Conservation (phyloP, 2,888 invertebrate species). For the Plagodis pulveraria region DNA sequence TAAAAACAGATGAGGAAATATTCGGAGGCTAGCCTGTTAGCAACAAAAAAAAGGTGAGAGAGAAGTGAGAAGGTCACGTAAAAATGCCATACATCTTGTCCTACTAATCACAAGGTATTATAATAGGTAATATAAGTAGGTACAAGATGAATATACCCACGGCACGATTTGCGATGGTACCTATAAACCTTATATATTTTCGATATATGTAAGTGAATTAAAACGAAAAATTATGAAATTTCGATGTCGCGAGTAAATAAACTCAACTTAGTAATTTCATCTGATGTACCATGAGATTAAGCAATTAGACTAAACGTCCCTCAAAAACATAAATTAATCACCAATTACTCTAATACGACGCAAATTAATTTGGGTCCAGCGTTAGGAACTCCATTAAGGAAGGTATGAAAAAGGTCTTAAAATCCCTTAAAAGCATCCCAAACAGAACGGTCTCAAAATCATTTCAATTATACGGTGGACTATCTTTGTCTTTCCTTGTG, state of each 20-base stretch:
- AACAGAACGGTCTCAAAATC: conserved; percentile 50
- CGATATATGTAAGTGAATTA: background rate
- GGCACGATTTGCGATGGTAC: too few species aligned
- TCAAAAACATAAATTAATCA: conserved; percentile 35
- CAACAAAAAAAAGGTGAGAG: too few species aligned
- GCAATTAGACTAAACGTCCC: conserved; percentile 32
- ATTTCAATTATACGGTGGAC: conserved; percentile 53
- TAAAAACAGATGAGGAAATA: too few species aligned
- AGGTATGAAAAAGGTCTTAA: conserved; percentile 51
- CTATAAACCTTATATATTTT: too few species aligned
- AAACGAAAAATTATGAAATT: background rate
- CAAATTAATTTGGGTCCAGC: conserved; percentile 41
- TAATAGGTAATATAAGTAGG: too few species aligned
- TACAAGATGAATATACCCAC: too few species aligned
- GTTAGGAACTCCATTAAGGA: conserved; percentile 54
- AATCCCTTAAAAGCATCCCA: conserved; percentile 62
- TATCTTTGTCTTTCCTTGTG: conserved; percentile 47
- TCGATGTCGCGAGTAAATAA: background rate
- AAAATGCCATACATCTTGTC: too few species aligned
- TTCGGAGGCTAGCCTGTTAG: too few species aligned
- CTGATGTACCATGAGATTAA: background rate
- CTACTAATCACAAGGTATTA: too few species aligned
- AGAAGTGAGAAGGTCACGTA: too few species aligned
- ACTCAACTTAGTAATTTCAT: too few species aligned
- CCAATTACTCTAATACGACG: conserved; percentile 38